Evolutionary conservation across 1,140 invertebrate species (phyloP), one percentile per base, ranked within the genome.

Genomic region (Drosophila erecta): DNA sequence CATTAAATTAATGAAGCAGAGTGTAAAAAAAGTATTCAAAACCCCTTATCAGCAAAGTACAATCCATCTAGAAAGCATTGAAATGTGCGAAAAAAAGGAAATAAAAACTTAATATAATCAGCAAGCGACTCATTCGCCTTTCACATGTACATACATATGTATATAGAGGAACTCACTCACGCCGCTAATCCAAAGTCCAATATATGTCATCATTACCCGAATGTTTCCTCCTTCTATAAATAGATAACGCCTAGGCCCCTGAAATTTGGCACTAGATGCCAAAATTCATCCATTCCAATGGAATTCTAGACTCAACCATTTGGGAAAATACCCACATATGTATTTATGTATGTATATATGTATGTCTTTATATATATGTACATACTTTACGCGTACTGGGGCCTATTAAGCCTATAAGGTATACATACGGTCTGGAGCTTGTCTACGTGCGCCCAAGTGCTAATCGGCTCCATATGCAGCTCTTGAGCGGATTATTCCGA

Each of bases 191-290:
- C 67, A 70, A 70, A 70, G 64, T 70, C 64, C 66, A 33, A 50
- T 40, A 46, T 56, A 70, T 69, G 51, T 40, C 64, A 47, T 70
- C 51, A 43, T 37, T 70, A 70, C 66, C 64, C 70, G 64, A 57
- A 35, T 57, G 66, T 49, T 67, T 69, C 50, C 67, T 47, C 35
- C 24, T 40, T 57, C 67, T 70, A 70, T 57, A 70, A 70, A 57
- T 70, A 70, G 67, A 70, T 15, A 3, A 33, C 17, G 44, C 59
- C 62, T 47, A 55, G 62, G 66, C 61, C 47, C 64, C 15, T 30
- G 2, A 35, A 51, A 20, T 8, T 22, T 11, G 20, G 15, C 20
- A 17, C 55, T 35, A 27, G 58, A 62, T 49, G 46, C 38, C 11
- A 50, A 6, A 50, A 40, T 20, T 59, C 55, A n/a, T 55, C 43